phyloP scores from a whole-genome alignment of 1,140 invertebrate genomes.

The Delia radicum region DNA sequence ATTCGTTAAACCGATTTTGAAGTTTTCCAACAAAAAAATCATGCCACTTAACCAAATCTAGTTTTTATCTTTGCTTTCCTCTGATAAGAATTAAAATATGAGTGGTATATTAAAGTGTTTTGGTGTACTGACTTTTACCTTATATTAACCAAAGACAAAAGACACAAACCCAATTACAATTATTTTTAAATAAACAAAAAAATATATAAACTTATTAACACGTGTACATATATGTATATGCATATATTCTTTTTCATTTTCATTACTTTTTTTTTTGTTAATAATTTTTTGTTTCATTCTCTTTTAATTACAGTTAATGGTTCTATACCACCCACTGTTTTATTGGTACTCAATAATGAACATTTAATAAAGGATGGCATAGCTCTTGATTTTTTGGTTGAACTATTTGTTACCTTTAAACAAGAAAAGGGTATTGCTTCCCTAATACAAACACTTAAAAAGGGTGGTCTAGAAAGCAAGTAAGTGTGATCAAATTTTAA shows the following conservation, averaged over 20 bases:
- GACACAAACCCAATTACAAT: conserved; percentile 42
- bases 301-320: conserved; percentile 72
- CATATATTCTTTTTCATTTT: neutral
- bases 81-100: conserved; percentile 26
- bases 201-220: too few relatives aligned
- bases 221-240: too few relatives aligned
- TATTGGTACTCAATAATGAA: conserved; percentile 83
- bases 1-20: too few relatives aligned
- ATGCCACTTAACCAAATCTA: conserved; percentile 27
- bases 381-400: conserved; percentile 88
- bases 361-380: conserved; percentile 94
- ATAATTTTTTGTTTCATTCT: too few relatives aligned
- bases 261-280: conserved; percentile 10
- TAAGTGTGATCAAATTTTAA: conserved; percentile 36
- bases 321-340: conserved; percentile 80
- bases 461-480: conserved; percentile 81
- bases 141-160: conserved; percentile 36
- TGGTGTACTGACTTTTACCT: conserved; percentile 55
- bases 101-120: conserved; percentile 36
- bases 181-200: neutral
- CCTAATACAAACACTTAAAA: conserved; percentile 83
- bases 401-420: conserved; percentile 90
- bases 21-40: too few relatives aligned
- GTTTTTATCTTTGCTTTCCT: conserved; percentile 28
- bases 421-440: conserved; percentile 84